These are phyloP conservation scores for Thalpophila matura DNA, from an alignment of 2,888 invertebrate genomes.

Conservation along the genomic window DNA sequence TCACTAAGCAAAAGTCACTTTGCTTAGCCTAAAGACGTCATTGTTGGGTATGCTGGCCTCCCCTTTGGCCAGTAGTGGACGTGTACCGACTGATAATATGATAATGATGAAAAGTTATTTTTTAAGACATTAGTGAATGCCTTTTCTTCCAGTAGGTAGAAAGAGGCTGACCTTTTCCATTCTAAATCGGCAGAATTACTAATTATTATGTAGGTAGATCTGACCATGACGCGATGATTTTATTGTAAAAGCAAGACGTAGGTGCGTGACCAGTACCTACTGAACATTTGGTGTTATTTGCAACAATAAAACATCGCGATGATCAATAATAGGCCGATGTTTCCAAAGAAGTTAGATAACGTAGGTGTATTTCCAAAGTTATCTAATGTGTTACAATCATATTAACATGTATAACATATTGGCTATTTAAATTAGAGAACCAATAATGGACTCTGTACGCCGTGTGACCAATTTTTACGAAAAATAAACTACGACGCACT, in stretches of 20 bases:
- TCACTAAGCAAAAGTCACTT: too few relatives aligned
- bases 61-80: too few relatives aligned
- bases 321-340: constrained; percentile 4
- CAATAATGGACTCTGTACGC: background rate
- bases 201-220: constrained; percentile 4
- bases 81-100: too few relatives aligned
- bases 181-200: constrained; percentile 1
- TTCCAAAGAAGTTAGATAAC: constrained; percentile 1
- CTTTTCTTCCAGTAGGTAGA: too few relatives aligned
- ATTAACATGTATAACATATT: constrained; percentile 39
- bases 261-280: constrained; percentile 13
- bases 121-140: too few relatives aligned
- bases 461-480: background rate
- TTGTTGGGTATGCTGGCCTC: too few relatives aligned
- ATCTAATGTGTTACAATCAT: constrained; percentile 17
- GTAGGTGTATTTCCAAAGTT: constrained; percentile 20
- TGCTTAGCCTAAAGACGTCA: too few relatives aligned
- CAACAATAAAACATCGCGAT: background rate
- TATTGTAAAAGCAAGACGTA: background rate
- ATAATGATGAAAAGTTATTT: too few relatives aligned
- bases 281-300: constrained; percentile 23
- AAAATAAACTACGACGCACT: background rate
- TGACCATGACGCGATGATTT: constrained; percentile 17
- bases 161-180: background rate
- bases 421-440: constrained; percentile 29